Evolutionary conservation across 2,113 vertebrate genomes (phyloP), one percentile per base, ranked within the genome.

Genomic region (Mustela nigripes): DNA sequence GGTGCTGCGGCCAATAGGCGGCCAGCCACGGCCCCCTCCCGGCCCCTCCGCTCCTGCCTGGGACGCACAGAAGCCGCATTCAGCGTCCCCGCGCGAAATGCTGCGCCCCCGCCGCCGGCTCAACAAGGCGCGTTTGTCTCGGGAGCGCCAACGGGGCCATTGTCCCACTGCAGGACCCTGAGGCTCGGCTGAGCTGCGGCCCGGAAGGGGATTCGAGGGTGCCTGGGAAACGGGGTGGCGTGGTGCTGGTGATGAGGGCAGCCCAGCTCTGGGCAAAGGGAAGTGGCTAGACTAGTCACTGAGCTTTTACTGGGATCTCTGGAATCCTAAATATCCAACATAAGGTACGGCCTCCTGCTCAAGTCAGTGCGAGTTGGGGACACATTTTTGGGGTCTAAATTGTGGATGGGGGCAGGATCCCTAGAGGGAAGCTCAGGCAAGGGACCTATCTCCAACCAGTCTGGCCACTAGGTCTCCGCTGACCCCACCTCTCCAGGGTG

Each of bases 71-170:
- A 97, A 96, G 98, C 92, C 0, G 83, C 95, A 96, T 98, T 98
- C 98, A 98, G 86, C 12, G 14, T 4, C 2, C 81, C 28, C 2
- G 95, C 86, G 93, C 62, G 33, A 91, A 80, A 0, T 5, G 48
- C 76, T 0, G 87, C 96, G 97, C 98, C 98, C 98, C 97, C 98
- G 97, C 97, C 21, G 56, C 79, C 33, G 22, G 91, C 62, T 88
- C 96, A 98, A 98, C 97, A 98, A 98, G 97, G 97, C 87, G 69
- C 91, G 1, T 98, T 98, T 98, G 98, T 98, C 95, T 90, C 28
- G 0, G 24, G 65, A 0, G 63, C 50, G 98, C 97, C 96, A 98
- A 98, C 89, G 45, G 94, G 88, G 50, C 97, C 94, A 97, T 98
- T 98, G 98, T 98, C 97, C 96, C 86, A 21, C 74, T 14, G 11